Evolutionary conservation across 2,113 vertebrate genomes (phyloP).

Genomic region (Mixornis gularis): DNA sequence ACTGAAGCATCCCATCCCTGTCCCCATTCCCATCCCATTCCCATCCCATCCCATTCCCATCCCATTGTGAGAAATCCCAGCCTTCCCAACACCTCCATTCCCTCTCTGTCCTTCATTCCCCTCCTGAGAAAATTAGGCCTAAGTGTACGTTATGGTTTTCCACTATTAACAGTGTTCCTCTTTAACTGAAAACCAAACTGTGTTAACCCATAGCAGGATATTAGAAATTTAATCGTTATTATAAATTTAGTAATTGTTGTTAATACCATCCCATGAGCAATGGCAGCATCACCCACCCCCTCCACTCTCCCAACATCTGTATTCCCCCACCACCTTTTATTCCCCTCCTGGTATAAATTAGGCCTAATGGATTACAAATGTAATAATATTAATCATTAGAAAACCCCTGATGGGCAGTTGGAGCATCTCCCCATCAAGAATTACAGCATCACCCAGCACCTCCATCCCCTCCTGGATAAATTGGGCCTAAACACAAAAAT

Average conservation of each 20-base stretch:
- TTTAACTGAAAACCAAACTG: too few relatives aligned
- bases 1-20: not conserved
- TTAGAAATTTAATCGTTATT: not conserved
- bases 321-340: not conserved
- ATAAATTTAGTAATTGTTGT: not conserved
- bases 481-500: not conserved
- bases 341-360: not conserved
- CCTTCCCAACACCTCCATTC: not conserved
- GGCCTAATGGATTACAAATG: not conserved
- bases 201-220: too few relatives aligned
- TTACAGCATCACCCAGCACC: not conserved
- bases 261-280: not conserved
- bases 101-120: rapidly evolving
- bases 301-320: too few relatives aligned
- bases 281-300: not conserved
- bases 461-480: not conserved
- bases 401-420: not conserved
- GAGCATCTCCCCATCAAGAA: not conserved
- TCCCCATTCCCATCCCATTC: not conserved
- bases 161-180: too few relatives aligned
- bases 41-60: not conserved
- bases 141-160: not conserved
- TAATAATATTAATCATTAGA: not conserved
- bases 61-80: not conserved
- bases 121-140: not conserved